Percentiles rank a stretch among this genome's conserved stretches.
Evolutionary conservation across 2,888 invertebrate species (phyloP).

Genomic region (Hofmannophila pseudospretella): DNA sequence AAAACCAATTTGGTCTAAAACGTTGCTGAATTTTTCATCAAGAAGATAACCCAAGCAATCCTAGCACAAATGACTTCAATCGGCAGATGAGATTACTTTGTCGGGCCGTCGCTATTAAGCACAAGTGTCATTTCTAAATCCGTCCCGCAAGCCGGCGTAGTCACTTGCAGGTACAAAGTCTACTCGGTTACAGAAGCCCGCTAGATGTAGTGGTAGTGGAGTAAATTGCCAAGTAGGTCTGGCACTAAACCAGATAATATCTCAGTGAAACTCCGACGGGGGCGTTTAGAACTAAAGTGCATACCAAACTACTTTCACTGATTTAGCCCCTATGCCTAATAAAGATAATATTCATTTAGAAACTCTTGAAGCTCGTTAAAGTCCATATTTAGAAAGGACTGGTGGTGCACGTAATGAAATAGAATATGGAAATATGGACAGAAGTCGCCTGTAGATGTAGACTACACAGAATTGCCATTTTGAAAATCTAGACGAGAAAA

Average conservation of each 20-base stretch:
- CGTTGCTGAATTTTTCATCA: too few species aligned
- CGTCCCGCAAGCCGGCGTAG: slow-evolving; percentile 28
- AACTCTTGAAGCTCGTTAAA: slow-evolving; percentile 8
- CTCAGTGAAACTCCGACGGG: slow-evolving; percentile 56
- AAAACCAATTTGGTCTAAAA: too few species aligned
- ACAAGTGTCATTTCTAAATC: slow-evolving; percentile 28
- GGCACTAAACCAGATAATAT: slow-evolving; percentile 52
- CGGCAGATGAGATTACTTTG: too few species aligned
- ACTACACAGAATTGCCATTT: too few species aligned
- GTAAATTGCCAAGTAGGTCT: slow-evolving; percentile 54
- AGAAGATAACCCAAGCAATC: too few species aligned
- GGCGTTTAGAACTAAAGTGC: slow-evolving; percentile 37
- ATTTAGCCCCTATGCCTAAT: slow-evolving; percentile 31
- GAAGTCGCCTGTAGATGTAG: too few species aligned
- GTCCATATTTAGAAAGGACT: slow-evolving; percentile 11
- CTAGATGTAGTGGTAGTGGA: slow-evolving; percentile 23
- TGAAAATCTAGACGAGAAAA: too few species aligned
- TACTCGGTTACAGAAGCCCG: slow-evolving; percentile 23
- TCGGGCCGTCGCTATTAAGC: too few species aligned
- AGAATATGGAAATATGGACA: too few species aligned
- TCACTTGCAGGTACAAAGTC: slow-evolving; percentile 47
- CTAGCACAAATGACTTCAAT: too few species aligned
- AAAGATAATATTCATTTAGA: slow-evolving; percentile 15
- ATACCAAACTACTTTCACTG: slow-evolving; percentile 53
- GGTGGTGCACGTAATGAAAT: not conserved